Evolutionary conservation across 2,888 invertebrate genomes (phyloP), one percentile per base, ranked within the genome.

Genomic region (Acronicta alni): DNA sequence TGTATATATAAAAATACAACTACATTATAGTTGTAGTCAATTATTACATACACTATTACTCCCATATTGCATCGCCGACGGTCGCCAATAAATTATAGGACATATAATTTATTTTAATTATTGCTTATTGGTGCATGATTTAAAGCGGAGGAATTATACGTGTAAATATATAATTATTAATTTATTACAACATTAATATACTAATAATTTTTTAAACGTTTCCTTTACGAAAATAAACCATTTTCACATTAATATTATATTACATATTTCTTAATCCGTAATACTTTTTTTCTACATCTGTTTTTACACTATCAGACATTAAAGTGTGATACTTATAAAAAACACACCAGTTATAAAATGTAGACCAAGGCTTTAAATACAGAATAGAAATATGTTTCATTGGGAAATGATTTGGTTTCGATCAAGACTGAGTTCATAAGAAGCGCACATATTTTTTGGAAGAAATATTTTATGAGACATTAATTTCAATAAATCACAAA

Each of bases 401-500:
- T 62, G 18, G 47, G 59, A 7, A 61, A 55, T 53, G 35, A 48
- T 55, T 61, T 41, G 23, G 9, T 64, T 51, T 58, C 46, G 47
- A 74, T 57, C 35, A 53, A 46, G 15, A 46, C 38, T 53, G 49
- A 20, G 8, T 20, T 57, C 12, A 17, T 43, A n/a, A 38, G 42
- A 15, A 48, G 10, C 17, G 30, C 17, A 18, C 8, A 37, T 39
- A 48, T n/a, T 37, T 44, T n/a, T 8, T 49, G 14, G 14, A 32
- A 23, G 44, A 30, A 16, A 35, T 39, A 39, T 47, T 41, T 38
- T 42, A 46, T 16, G 18, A n/a, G 23, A 44, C 38, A 20, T 61
- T 49, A 18, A 39, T 67, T 48, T 38, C 17, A 58, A 63, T 59
- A 39, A 61, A 67, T 72, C 57, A 74, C 52, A 59, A 52, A 60